Percentiles rank a stretch among this genome's conserved stretches.
Evolutionary conservation across 2,888 invertebrate species (phyloP).

Genomic region (Hoplodrina ambigua): DNA sequence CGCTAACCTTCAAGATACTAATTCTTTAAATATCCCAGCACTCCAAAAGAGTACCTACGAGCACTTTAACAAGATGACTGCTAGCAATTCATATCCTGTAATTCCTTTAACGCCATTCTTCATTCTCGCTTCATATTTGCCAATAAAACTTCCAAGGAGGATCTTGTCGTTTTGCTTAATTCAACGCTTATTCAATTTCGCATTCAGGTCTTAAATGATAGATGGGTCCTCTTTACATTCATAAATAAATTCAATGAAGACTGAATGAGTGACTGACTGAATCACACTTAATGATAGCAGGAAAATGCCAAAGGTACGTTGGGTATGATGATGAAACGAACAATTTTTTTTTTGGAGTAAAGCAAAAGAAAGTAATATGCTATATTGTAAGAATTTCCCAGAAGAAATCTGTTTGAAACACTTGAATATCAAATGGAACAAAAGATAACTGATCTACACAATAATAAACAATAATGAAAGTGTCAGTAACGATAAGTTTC

Average conservation of each 20-base stretch:
- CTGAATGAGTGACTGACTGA: constrained; percentile 4
- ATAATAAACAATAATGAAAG: not conserved
- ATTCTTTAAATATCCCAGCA: not conserved
- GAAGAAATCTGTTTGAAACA: not conserved
- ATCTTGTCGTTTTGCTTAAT: constrained; percentile 46
- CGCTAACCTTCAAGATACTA: not conserved
- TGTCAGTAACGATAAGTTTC: constrained; percentile 10
- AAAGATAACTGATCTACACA: not conserved
- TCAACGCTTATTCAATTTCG: constrained; percentile 55
- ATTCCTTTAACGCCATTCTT: constrained; percentile 40
- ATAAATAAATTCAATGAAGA: constrained; percentile 22
- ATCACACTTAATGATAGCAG: not conserved
- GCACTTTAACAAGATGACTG: constrained; percentile 26
- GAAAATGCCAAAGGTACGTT: constrained; percentile 3
- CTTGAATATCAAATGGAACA: not conserved
- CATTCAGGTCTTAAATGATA: constrained; percentile 51
- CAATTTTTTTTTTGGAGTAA: not conserved
- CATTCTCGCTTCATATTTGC: constrained; percentile 30
- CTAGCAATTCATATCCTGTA: constrained; percentile 33
- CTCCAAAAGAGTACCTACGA: not conserved
- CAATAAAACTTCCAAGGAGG: constrained; percentile 33
- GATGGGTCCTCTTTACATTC: constrained; percentile 25
- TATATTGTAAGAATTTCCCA: not conserved
- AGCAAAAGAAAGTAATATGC: not conserved
- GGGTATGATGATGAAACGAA: not conserved